Conservation (phyloP, 2,797 vertebrate species). For the Streptopelia turtur region DNA sequence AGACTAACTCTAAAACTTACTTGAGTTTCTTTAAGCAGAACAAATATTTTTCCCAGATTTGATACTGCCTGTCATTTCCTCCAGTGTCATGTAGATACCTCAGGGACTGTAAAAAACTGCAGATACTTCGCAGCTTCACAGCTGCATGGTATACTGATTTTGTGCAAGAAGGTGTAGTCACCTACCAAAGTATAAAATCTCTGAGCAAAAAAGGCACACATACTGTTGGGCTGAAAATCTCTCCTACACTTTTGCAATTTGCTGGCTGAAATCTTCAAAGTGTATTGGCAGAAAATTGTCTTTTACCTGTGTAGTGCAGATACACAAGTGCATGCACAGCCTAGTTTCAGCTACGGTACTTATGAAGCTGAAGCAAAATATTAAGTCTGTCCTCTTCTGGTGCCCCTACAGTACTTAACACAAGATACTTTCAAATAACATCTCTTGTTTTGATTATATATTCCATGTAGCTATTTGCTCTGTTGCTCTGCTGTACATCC, state of each 20-base stretch:
- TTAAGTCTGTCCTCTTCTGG: neutral
- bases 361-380: neutral
- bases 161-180: neutral
- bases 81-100: neutral
- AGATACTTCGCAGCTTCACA: neutral
- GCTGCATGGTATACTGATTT: neutral
- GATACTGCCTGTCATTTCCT: neutral
- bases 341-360: neutral
- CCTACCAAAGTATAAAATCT: neutral
- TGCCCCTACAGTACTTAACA: neutral
- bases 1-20: neutral
- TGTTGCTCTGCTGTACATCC: neutral
- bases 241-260: neutral
- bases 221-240: neutral
- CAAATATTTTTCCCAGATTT: neutral
- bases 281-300: neutral
- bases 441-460: neutral
- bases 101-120: neutral
- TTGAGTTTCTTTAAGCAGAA: neutral
- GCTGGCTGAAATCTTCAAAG: neutral
- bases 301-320: neutral
- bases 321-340: rapidly evolving
- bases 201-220: neutral
- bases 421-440: neutral
- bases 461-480: neutral